Base-by-base conservation (phyloP, 1,140 invertebrate genomes). In the Rhizoglyphus robini region DNA sequence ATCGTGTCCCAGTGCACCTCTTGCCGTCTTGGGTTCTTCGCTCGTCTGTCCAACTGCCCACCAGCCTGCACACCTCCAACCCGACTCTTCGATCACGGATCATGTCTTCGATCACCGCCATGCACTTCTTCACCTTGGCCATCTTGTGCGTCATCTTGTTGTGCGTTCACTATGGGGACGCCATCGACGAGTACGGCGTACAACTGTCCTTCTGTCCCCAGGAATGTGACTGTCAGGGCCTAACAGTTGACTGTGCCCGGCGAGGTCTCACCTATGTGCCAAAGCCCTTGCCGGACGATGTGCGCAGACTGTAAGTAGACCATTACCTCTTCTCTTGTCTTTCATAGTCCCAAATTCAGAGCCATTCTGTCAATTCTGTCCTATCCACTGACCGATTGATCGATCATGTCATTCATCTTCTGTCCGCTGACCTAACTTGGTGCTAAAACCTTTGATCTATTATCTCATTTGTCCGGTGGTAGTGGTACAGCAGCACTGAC, bases 231-330 rank as follows among this genome's bases (percentile, higher is more conserved):
- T 92, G 89, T 75, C 80, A 81, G 63, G 83, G 83, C 63, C 79
- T 83, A 58, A 83, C 83, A 51, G 83, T 89, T 30, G 86, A 91
- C 73, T 92, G 89, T 75, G 85, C 86, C 46, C 84, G 86, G 73
- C 80, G 86, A 27, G 85, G 83, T 51, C 79, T 92, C 38, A 82
- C 83, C n/a, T 82, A 85, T 72, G 84, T 89, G 30, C 88, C 89
- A 0, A 80, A 82, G 67, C 82, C 84, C 71, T 79, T 91, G 70
- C 86, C 87, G 13, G 73, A 78, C 32, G 82, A 86, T 72, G 83
- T 84, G 58, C 86, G 89, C 76, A 82, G 86, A 83, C 77, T 91
- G 88, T 92, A 76, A 90, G 88, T 90, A 71, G 8, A 41, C 8
- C n/a, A n/a, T n/a, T n/a, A n/a, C n/a, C 8, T 41, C 18, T 41